Conservation (phyloP, 2,113 vertebrate genomes). For the Protobothrops mucrosquamatus region DNA sequence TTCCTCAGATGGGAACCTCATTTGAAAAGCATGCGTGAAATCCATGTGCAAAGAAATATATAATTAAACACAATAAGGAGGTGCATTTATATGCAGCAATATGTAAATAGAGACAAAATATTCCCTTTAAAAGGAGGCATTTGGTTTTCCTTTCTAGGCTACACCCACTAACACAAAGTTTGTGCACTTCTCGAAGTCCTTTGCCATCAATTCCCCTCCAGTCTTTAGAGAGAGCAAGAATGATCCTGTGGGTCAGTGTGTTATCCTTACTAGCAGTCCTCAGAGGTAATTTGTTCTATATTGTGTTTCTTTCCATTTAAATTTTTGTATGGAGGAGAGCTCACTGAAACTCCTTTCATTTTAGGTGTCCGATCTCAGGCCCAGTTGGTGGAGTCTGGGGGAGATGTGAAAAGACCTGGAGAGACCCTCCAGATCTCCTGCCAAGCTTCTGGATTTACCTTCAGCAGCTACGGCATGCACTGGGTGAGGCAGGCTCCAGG, state of each 20-base stretch:
- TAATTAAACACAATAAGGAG: too few relatives aligned
- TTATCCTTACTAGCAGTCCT: background rate
- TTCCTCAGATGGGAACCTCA: too few relatives aligned
- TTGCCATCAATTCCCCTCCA: background rate
- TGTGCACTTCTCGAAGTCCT: background rate
- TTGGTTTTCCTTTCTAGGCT: background rate
- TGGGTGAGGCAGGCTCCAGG: conserved; percentile 10
- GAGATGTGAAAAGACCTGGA: background rate
- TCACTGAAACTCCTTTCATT: background rate
- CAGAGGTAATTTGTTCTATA: background rate
- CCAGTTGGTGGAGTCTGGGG: background rate
- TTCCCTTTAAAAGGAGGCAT: background rate
- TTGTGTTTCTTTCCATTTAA: background rate
- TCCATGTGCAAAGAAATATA: too few relatives aligned
- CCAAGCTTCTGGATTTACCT: background rate
- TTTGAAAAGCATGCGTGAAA: too few relatives aligned
- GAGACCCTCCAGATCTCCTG: background rate
- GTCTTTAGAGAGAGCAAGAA: background rate
- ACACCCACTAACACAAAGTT: too few relatives aligned
- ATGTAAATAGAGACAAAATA: background rate
- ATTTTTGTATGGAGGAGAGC: background rate
- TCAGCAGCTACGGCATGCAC: accelerated
- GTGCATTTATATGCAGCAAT: too few relatives aligned
- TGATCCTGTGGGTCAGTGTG: background rate
- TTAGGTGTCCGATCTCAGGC: background rate